A percentile compares a stretch with the other conserved stretches of the same genome.
Conservation (phyloP, 1,140 invertebrate species). For the Bombus soroeensis region DNA sequence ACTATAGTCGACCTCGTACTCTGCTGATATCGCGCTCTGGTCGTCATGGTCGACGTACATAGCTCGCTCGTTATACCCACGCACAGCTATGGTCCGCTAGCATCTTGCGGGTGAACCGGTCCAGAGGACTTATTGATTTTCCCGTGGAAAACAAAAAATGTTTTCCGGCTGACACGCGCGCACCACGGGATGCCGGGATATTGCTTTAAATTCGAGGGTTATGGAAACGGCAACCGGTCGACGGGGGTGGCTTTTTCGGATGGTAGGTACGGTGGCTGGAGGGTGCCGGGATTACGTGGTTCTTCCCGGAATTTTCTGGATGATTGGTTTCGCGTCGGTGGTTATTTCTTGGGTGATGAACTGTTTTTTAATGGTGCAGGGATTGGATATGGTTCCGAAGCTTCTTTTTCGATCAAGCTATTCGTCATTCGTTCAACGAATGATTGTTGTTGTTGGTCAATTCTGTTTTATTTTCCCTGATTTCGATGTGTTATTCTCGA, state of each 20-base stretch:
- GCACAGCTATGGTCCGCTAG: not conserved
- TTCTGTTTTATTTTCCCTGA: not conserved
- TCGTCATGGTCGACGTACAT: no score
- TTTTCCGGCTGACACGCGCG: constrained; percentile 13
- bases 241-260: not conserved
- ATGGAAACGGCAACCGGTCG: constrained; percentile 4
- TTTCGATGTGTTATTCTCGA: not conserved
- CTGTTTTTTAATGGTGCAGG: not conserved
- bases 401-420: not conserved
- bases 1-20: no score
- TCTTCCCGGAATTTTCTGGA: not conserved
- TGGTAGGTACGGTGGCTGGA: not conserved
- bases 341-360: constrained; percentile 4
- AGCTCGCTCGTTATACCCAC: not conserved
- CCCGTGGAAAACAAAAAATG: not conserved
- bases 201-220: constrained; percentile 28
- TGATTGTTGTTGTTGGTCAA: not conserved
- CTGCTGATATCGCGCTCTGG: no score
- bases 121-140: constrained; percentile 13
- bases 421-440: not conserved
- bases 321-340: not conserved
- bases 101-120: not conserved
- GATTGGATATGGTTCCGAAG: not conserved
- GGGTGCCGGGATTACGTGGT: not conserved
- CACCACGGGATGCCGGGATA: not conserved